Evolutionary conservation across 2,797 vertebrate species (phyloP), one percentile per base, ranked within the genome.

Genomic region (Nyctalus aviator): DNA sequence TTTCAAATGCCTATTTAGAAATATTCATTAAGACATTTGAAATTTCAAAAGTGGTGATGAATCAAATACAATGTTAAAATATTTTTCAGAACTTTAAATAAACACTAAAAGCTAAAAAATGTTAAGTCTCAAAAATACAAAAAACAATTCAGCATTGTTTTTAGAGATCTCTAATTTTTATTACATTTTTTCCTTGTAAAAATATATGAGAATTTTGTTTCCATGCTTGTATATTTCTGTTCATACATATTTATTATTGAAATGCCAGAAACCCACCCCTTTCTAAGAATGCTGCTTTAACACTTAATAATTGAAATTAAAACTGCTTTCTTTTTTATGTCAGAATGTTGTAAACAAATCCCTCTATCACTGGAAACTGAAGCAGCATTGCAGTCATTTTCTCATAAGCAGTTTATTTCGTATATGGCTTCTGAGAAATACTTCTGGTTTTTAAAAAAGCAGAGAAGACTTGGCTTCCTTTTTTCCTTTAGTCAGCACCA

Each of bases 291-390:
- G 89, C 93, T 97, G 97, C 96, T 97, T 97, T 97, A 97, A 92
- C 50, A 94, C 96, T 97, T 98, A 96, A 97, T 97, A 97, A 98
- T 92, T 97, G 97, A 98, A 98, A 95, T 93, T 92, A 98, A 97
- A 97, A 72, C 94, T 97, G 97, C 98, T 98, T 97, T 98, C 96
- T 96, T 98, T 97, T 96, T 97, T 96, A 95, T 97, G 95, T 95
- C 95, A 97, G 90, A 27, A 66, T 97, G 68, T 97, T 96, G 97
- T 97, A 97, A 97, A 97, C 92, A 97, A 91, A 97, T 96, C 90
- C 75, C 37, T 97, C 94, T 98, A 91, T 87, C 96, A 95, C 83
- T 73, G 69, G 97, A 97, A 97, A 94, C 81, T 96, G 96, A 91
- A 0, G 0, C 55, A 87, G 59, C 79, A 91, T 91, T 97, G 95